Base-by-base conservation (phyloP, 2,113 vertebrate species). In the Trochalopteron elliotii region DNA sequence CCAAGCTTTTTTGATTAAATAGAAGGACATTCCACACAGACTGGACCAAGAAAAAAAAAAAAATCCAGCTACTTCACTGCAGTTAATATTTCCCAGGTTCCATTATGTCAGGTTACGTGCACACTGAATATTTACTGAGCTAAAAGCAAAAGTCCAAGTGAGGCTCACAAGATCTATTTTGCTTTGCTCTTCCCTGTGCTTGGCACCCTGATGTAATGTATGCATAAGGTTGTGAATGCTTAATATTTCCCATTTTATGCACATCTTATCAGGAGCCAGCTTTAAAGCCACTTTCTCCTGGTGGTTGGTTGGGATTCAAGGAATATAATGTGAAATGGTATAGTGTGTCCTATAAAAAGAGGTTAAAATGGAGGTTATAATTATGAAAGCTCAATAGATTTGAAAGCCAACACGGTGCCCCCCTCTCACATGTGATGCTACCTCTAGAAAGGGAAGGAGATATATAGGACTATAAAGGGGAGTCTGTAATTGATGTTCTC, bases 1-100 rank as follows among this genome's bases (percentile, higher is more conserved):
- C 75, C 87, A 97, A 96, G 94, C 70, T 95, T 95, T 97, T 97
- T 95, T 95, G 87, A 98, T 98, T 97, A 97, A 98, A 97, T 91
- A 96, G 82, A 96, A 94, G 72, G 92, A 83, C 75, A 92, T 91
- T 95, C 93, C 77, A 69, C 63, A 69, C 44, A 96, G 92, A 79
- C 59, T 82, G 70, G 35, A 47, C 47, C 2, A 27, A 50, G 11
- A 50, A n/a, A 50, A 50, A 65, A 37, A 71, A 56, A 57, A 42
- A 61, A 31, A 10, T 42, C 70, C 64, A 90, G 50, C 47, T 56
- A 55, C 75, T 83, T 55, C 63, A 40, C 63, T 80, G 81, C 57
- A 71, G 83, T 94, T 93, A 94, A 90, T 92, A 93, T 89, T 88
- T 87, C 81, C 27, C 70, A 84, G 64, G 24, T 90, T 97, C 96